Conservation (phyloP, 1,140 invertebrate species). For the Hypsibius dujardini region DNA sequence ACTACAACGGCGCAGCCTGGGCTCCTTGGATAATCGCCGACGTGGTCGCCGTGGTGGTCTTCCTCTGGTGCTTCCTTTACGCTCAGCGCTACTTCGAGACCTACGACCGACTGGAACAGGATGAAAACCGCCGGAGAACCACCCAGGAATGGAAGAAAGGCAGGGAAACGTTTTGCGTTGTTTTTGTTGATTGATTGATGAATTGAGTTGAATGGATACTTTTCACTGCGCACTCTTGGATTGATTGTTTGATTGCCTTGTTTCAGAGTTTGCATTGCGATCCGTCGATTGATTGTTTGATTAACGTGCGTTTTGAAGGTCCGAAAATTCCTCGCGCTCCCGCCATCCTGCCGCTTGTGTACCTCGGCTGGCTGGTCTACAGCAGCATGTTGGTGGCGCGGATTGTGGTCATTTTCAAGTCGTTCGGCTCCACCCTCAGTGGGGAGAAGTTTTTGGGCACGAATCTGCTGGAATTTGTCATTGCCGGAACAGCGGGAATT, state of each 20-base stretch:
- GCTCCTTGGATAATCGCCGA: neutral
- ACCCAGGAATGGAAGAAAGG: neutral
- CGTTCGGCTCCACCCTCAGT: neutral
- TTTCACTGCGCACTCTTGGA: too few species aligned
- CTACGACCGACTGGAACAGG: neutral
- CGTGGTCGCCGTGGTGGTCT: neutral
- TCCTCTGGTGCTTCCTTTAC: neutral
- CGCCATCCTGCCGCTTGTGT: neutral
- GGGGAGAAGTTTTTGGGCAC: neutral
- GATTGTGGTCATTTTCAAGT: constrained; percentile 14
- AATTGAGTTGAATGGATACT: too few species aligned
- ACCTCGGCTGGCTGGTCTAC: neutral
- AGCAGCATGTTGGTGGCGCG: neutral
- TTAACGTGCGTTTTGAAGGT: neutral
- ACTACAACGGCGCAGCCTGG: neutral
- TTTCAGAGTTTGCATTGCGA: too few species aligned
- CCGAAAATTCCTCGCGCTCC: neutral
- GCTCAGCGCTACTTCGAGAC: neutral
- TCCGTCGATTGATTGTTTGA: too few species aligned
- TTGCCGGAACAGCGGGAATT: neutral
- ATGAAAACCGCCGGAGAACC: constrained; percentile 3
- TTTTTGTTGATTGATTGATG: too few species aligned
- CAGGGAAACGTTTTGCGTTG: too few species aligned
- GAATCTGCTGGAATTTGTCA: constrained; percentile 15
- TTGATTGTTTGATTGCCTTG: too few species aligned